These are phyloP conservation scores for Acrobasis consociella DNA, from an alignment of 2,888 invertebrate species.

Conservation along the genomic window DNA sequence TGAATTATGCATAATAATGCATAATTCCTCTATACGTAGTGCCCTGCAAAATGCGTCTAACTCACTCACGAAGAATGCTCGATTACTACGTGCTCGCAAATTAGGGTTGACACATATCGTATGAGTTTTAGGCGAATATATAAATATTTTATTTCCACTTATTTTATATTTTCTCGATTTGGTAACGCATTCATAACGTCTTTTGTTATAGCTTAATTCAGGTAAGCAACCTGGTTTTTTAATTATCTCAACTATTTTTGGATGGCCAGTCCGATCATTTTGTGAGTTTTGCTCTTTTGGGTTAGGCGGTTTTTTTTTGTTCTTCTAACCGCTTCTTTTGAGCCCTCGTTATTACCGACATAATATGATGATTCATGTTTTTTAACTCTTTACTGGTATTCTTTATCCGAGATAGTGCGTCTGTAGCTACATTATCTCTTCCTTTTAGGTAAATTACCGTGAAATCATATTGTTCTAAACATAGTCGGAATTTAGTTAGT, in stretches of 20 bases:
- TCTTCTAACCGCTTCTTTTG: slow-evolving; percentile 3
- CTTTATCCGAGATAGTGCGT: background rate
- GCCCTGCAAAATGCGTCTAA: slow-evolving; percentile 16
- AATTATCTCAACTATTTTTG: slow-evolving; percentile 1
- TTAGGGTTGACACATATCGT: slow-evolving; percentile 13
- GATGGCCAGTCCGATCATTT: slow-evolving; percentile 6
- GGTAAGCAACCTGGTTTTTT: slow-evolving; percentile 1
- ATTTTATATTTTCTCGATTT: background rate
- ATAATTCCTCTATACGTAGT: slow-evolving; percentile 10
- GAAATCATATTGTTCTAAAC: slow-evolving; percentile 10
- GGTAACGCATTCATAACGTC: background rate
- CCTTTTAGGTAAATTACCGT: background rate
- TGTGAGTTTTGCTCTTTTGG: background rate
- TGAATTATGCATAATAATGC: too few relatives aligned
- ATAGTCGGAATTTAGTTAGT: slow-evolving; percentile 5
- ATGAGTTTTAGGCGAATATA: slow-evolving; percentile 12
- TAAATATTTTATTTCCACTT: slow-evolving; percentile 6
- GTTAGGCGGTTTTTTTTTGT: background rate
- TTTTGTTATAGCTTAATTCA: background rate
- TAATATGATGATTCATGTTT: slow-evolving; percentile 1
- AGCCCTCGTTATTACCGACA: background rate
- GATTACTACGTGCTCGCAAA: slow-evolving; percentile 12
- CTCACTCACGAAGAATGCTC: slow-evolving; percentile 16
- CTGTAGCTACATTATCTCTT: too few relatives aligned
- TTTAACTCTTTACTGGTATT: background rate